These are phyloP conservation scores for Sula dactylatra DNA, from an alignment of 2,113 vertebrate genomes.

Conservation along the genomic window DNA sequence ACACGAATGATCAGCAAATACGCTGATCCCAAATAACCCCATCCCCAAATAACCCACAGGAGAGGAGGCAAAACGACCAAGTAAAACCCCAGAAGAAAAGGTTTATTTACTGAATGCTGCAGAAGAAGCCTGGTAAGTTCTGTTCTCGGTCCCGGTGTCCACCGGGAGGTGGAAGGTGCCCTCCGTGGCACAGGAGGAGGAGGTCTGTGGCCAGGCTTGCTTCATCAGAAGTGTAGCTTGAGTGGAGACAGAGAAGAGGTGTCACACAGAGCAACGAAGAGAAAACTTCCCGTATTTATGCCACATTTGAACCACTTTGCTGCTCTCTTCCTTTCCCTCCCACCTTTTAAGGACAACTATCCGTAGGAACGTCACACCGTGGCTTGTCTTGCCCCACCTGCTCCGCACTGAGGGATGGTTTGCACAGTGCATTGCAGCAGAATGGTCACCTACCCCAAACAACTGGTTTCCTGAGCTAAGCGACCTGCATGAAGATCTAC, in stretches of 20 bases:
- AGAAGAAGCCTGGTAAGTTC: constrained; percentile 88
- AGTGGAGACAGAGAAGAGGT: constrained; percentile 76
- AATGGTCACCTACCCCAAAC: background rate
- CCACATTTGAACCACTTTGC: background rate
- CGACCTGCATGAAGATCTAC: background rate
- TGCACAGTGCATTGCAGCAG: background rate
- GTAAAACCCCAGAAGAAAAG: constrained; percentile 39
- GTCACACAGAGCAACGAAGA: constrained; percentile 63
- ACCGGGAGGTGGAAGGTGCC: constrained; percentile 90
- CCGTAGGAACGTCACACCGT: background rate
- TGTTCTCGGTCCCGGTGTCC: constrained; percentile 87
- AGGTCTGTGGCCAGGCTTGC: constrained; percentile 89
- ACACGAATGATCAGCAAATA: background rate
- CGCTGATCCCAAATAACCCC: background rate
- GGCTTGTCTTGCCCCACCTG: background rate
- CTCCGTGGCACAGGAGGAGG: constrained; percentile 84
- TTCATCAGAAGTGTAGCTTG: constrained; percentile 90
- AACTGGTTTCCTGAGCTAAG: background rate
- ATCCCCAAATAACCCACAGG: background rate
- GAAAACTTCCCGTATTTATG: background rate
- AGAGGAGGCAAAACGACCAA: background rate
- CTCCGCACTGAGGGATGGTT: background rate
- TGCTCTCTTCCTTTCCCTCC: background rate
- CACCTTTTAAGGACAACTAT: background rate
- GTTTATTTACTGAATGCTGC: constrained; percentile 88